These are phyloP conservation scores for Flabesymbios commensalis DNA, from an alignment of 2,888 invertebrate genomes.

Conservation along the genomic window DNA sequence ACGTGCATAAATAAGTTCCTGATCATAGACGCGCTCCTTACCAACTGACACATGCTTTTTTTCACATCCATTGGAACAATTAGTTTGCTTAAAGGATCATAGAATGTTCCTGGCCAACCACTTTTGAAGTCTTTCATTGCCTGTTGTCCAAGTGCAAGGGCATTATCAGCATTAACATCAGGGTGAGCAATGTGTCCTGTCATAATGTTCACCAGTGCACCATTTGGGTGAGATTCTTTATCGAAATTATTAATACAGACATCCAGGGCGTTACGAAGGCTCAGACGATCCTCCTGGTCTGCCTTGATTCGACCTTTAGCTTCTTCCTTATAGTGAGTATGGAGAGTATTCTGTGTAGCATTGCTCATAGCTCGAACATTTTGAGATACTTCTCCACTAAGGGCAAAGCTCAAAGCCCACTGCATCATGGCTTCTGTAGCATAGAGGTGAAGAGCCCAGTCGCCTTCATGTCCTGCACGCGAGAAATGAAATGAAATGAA, in stretches of 20 bases:
- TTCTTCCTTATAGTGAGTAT: constrained; percentile 8
- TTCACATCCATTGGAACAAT: constrained; percentile 7
- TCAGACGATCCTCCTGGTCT: not conserved
- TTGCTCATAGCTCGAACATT: not conserved
- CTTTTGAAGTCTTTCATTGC: not conserved
- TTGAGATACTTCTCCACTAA: not conserved
- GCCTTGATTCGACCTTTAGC: not conserved
- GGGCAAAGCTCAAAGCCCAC: not conserved
- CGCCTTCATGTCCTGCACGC: constrained; percentile 7
- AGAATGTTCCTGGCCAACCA: constrained; percentile 12
- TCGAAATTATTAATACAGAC: constrained; percentile 12
- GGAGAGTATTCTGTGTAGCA: not conserved
- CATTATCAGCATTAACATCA: constrained; percentile 9
- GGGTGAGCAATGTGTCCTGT: constrained; percentile 14
- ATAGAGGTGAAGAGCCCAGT: constrained; percentile 2
- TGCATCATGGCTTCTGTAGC: constrained; percentile 1
- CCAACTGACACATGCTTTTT: constrained; percentile 10
- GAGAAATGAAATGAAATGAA: no score
- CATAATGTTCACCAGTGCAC: constrained; percentile 19
- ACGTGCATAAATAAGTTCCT: constrained; percentile 14
- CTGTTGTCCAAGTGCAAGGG: constrained; percentile 4
- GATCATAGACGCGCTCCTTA: constrained; percentile 8
- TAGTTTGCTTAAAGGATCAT: constrained; percentile 1
- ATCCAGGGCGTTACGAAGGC: constrained; percentile 7
- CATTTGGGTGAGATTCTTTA: constrained; percentile 12